Evolutionary conservation across 2,113 vertebrate species (phyloP), one percentile per base, ranked within the genome.

Genomic region (Struthio camelus): DNA sequence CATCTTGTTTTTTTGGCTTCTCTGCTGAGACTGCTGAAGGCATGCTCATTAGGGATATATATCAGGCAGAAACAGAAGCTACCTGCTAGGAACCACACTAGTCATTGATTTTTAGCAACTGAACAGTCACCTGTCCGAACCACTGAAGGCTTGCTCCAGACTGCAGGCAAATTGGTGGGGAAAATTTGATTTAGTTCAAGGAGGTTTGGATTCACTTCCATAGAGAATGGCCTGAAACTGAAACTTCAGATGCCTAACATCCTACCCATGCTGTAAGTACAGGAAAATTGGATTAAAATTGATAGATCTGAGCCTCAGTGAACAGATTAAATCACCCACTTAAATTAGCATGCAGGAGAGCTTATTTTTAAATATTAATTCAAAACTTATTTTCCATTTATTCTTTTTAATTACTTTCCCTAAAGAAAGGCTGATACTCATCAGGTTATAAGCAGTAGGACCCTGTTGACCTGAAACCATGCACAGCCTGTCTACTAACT

Each of bases 321-420:
- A 93, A 76, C 80, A 94, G 88, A 96, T 90, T 90, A 94, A 96
- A 96, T 96, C 80, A 64, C 11, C 10, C 32, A 94, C 59, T 94
- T 88, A 93, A 81, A 94, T 81, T 69, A 92, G 82, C 50, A 84
- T 83, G 14, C 38, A 86, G 61, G 80, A 87, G 16, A 93, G 7
- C 5, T 76, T 75, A 61, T 56, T 90, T 96, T 90, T 44, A 90
- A 88, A 92, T 51, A 87, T 76, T 71, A 86, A 81, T 94, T 92
- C 77, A 87, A 64, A 84, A 50, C 50, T 90, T 84, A 2, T 88
- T 86, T 93, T 77, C 42, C 30, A 53, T 78, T 88, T 79, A 81
- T 81, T 32, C 42, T 88, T 94, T 93, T 83, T 6, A 88, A 90
- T 94, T 88, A 81, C 75, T 94, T 96, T 86, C 75, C 72, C 56